phyloP scores from a whole-genome alignment of 2,888 invertebrate species.

The Heliconius cydno region DNA sequence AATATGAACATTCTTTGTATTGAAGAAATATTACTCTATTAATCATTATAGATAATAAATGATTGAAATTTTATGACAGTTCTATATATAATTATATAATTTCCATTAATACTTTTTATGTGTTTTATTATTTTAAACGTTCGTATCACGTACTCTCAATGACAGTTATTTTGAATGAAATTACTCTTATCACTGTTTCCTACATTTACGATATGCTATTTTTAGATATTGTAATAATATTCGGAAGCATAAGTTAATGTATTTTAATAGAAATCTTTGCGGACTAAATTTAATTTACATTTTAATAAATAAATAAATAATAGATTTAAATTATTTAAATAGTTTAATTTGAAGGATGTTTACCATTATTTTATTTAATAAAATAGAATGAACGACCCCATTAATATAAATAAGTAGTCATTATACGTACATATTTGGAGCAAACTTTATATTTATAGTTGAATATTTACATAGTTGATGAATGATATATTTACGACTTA shows the following conservation, averaged over 20 bases:
- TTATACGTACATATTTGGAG: slow-evolving; percentile 23
- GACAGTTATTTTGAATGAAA: background rate
- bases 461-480: slow-evolving; percentile 12
- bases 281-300: background rate
- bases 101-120: background rate
- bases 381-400: background rate
- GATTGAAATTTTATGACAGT: background rate
- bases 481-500: slow-evolving; percentile 8
- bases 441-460: slow-evolving; percentile 26
- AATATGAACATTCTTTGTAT: slow-evolving; percentile 7
- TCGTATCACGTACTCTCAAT: background rate
- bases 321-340: background rate
- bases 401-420: slow-evolving; percentile 10
- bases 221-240: background rate
- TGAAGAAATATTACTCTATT: background rate
- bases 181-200: background rate
- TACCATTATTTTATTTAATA: background rate
- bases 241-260: background rate
- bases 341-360: background rate
- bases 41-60: background rate
- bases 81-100: background rate
- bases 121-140: background rate
- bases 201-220: background rate
- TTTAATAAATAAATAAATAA: background rate
- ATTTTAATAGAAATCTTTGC: background rate